Evolutionary conservation across 2,797 vertebrate genomes (phyloP).

Genomic region (Meda fulgida): DNA sequence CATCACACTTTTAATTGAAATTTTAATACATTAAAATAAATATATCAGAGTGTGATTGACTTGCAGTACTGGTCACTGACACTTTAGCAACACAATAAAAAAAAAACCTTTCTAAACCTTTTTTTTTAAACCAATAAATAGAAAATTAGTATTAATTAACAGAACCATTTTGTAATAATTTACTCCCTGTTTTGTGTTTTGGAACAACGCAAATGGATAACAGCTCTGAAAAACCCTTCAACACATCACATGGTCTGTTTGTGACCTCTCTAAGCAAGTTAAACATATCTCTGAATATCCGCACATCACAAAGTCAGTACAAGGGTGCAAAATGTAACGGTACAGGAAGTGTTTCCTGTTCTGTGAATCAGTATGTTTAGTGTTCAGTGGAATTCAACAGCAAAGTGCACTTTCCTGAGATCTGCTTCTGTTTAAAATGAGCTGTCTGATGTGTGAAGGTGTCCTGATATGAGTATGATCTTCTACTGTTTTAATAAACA

Average conservation of each 20-base stretch:
- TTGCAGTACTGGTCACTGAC: background rate
- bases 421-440: background rate
- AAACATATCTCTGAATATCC: conserved; percentile 12
- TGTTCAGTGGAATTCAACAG: conserved; percentile 34
- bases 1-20: background rate
- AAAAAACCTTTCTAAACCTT: no score
- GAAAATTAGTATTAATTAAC: background rate
- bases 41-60: background rate
- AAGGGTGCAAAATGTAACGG: background rate
- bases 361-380: conserved; percentile 45
- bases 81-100: no score
- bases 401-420: background rate
- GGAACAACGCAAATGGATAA: background rate
- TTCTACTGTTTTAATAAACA: conserved; percentile 1
- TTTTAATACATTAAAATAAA: no score
- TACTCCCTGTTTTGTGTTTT: background rate
- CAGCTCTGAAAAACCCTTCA: background rate
- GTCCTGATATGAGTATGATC: background rate
- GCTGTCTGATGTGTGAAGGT: background rate
- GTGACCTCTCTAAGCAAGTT: background rate
- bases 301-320: conserved; percentile 2
- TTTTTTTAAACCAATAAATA: background rate
- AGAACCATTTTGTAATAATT: background rate
- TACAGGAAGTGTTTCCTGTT: conserved; percentile 44
- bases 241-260: conserved; percentile 1